These are phyloP conservation scores for Luperina nickerlii DNA, from an alignment of 2,888 invertebrate genomes.

Conservation along the genomic window DNA sequence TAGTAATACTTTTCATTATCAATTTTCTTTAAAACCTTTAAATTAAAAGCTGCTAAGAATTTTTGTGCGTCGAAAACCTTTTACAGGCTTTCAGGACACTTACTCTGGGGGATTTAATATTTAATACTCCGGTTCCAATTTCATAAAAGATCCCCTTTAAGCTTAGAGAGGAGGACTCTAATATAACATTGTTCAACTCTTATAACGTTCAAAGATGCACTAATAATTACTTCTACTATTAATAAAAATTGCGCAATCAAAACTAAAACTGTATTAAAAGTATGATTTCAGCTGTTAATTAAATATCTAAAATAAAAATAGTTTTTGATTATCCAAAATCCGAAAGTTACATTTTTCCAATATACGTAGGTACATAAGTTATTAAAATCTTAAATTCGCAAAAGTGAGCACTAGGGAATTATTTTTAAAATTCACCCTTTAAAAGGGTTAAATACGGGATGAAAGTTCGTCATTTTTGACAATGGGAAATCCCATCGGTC, in stretches of 20 bases:
- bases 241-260: background rate
- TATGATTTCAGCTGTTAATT: background rate
- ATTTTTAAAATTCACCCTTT: background rate
- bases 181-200: slow-evolving; percentile 38
- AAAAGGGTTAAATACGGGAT: background rate
- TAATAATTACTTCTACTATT: background rate
- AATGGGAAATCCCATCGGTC: background rate
- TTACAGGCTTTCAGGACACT: slow-evolving; percentile 56
- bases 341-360: background rate
- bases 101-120: slow-evolving; percentile 60
- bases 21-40: slow-evolving; percentile 51
- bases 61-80: slow-evolving; percentile 56
- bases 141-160: slow-evolving; percentile 45
- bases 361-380: background rate
- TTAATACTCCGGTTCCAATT: slow-evolving; percentile 60
- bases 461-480: background rate
- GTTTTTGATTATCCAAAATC: background rate
- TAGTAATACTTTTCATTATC: slow-evolving; percentile 41
- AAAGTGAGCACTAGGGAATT: background rate
- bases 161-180: slow-evolving; percentile 28
- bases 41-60: slow-evolving; percentile 45
- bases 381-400: background rate
- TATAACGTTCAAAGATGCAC: slow-evolving; percentile 4
- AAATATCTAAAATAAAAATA: background rate
- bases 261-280: background rate